These are phyloP conservation scores for Acanthaster planci DNA, from an alignment of 35 echinoderm and acorn worm genomes.

Conservation along the genomic window DNA sequence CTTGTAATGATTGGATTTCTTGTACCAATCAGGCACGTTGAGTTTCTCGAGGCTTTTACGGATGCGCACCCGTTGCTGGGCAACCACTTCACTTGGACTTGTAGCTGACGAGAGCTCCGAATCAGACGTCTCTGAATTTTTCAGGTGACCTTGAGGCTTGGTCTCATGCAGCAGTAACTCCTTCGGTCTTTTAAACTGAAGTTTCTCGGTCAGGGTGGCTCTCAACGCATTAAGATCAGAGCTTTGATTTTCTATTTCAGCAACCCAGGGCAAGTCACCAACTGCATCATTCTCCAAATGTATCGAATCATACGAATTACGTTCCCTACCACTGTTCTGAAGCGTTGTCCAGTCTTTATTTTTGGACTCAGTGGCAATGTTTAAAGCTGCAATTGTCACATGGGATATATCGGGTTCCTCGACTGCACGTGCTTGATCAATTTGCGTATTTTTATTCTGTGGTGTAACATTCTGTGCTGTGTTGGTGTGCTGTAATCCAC, in stretches of 20 bases:
- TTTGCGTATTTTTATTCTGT: neutral
- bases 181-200: conserved; percentile 19
- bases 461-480: neutral
- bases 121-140: neutral
- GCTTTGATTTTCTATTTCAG: neutral
- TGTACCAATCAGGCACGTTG: conserved; percentile 77
- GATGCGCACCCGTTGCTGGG: conserved; percentile 66
- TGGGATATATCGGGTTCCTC: no score
- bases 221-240: neutral
- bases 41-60: conserved; percentile 67
- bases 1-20: conserved; percentile 66
- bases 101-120: conserved; percentile 5
- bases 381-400: no score
- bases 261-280: no score
- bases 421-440: no score
- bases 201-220: conserved; percentile 6
- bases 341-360: no score
- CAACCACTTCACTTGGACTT: conserved; percentile 60
- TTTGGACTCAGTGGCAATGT: no score
- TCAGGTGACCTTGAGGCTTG: neutral
- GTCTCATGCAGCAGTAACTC: conserved; percentile 6
- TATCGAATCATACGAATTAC: no score
- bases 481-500: neutral
- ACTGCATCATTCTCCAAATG: no score
- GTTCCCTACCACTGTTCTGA: no score